Evolutionary conservation across 2,797 vertebrate genomes (phyloP).

Genomic region (Falco naumanni): DNA sequence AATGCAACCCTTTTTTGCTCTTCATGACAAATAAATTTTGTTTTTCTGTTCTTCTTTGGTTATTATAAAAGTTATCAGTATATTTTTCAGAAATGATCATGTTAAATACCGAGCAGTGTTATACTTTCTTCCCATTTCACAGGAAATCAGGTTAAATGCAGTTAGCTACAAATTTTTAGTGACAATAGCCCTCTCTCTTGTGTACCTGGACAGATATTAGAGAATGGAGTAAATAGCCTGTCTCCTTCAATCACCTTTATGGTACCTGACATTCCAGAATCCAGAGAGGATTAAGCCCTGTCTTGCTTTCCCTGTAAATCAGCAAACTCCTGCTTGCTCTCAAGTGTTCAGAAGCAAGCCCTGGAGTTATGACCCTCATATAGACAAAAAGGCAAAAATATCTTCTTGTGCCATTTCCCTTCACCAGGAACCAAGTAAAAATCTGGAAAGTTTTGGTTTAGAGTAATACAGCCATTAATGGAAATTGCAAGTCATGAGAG

Average conservation of each 20-base stretch:
- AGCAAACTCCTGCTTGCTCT: background rate
- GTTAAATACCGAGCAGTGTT: background rate
- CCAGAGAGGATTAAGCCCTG: background rate
- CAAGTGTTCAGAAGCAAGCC: background rate
- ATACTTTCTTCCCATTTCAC: background rate
- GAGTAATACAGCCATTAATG: background rate
- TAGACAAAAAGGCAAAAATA: background rate
- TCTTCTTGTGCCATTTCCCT: background rate
- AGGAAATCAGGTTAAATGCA: background rate
- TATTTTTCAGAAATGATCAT: background rate
- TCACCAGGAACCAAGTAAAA: background rate
- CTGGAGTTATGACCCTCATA: background rate
- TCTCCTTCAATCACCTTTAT: background rate
- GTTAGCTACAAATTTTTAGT: background rate
- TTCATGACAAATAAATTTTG: background rate
- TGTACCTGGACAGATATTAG: background rate
- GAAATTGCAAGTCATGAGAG: background rate
- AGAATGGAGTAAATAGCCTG: background rate
- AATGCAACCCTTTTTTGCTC: rapidly evolving
- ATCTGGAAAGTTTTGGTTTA: background rate
- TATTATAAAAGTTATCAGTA: background rate
- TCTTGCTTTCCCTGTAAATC: background rate
- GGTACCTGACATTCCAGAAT: background rate
- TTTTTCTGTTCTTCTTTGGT: background rate
- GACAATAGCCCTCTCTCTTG: background rate